These are phyloP conservation scores for Calyptomena viridis DNA, from an alignment of 2,113 vertebrate species.

Conservation along the genomic window DNA sequence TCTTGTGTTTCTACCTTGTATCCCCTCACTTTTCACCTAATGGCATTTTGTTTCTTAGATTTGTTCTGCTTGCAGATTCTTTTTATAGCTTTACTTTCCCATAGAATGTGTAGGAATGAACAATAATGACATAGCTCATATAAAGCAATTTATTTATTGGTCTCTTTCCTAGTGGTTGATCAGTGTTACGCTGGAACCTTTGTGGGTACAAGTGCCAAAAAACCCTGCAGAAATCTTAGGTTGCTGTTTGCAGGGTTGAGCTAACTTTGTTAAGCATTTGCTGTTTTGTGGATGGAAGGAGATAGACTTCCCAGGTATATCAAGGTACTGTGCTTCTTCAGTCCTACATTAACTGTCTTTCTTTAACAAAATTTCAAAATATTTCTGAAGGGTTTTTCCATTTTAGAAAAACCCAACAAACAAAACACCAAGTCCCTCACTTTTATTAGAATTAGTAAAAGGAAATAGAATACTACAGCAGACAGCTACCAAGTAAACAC, in stretches of 20 bases:
- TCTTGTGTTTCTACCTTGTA: neutral
- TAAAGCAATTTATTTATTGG: neutral
- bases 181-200: neutral
- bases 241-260: neutral
- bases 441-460: neutral
- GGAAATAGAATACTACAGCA: neutral
- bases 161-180: neutral
- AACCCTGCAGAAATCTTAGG: neutral
- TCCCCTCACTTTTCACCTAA: neutral
- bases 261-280: neutral
- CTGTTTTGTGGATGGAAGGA: neutral
- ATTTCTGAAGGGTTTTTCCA: neutral
- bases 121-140: neutral
- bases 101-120: neutral
- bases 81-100: neutral
- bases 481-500: neutral
- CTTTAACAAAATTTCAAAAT: neutral
- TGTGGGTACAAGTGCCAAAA: neutral
- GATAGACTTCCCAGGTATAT: neutral
- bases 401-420: too few species aligned
- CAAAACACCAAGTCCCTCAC: neutral
- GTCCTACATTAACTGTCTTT: neutral
- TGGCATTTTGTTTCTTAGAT: neutral
- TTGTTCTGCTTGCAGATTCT: neutral
- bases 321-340: neutral